phyloP scores from a whole-genome alignment of 2,888 invertebrate species.

The Cataglyphis livida region DNA sequence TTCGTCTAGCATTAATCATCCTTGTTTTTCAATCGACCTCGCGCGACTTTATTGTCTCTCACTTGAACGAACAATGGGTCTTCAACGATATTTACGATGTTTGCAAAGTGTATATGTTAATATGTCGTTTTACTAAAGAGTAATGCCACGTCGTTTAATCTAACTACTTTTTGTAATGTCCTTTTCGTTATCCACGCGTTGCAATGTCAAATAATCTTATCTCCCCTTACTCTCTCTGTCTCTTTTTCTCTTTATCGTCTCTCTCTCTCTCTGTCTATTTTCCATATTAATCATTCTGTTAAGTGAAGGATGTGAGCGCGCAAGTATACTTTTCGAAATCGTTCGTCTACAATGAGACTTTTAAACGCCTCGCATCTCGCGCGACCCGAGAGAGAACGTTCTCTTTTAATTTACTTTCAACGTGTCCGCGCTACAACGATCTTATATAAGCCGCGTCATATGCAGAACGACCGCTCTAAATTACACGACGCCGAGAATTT shows the following conservation, averaged over 20 bases:
- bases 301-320: background rate
- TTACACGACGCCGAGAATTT: slow-evolving; percentile 27
- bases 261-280: too few relatives aligned
- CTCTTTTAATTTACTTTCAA: slow-evolving; percentile 36
- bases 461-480: slow-evolving; percentile 26
- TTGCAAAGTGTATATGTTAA: background rate
- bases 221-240: background rate
- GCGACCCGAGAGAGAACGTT: background rate
- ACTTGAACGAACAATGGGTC: background rate
- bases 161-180: background rate
- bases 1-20: slow-evolving; percentile 26
- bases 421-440: slow-evolving; percentile 7
- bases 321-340: background rate
- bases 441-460: slow-evolving; percentile 28
- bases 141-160: background rate
- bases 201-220: background rate
- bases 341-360: slow-evolving; percentile 13
- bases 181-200: background rate
- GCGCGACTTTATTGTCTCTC: slow-evolving; percentile 14
- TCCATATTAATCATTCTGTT: background rate
- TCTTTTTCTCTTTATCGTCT: background rate
- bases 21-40: background rate
- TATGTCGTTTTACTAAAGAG: background rate
- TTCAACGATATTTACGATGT: slow-evolving; percentile 2
- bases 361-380: background rate